A percentile compares a stretch with the other conserved stretches of the same genome.
phyloP scores from a whole-genome alignment of 2,113 vertebrate species.

The Tragelaphus imberbis region DNA sequence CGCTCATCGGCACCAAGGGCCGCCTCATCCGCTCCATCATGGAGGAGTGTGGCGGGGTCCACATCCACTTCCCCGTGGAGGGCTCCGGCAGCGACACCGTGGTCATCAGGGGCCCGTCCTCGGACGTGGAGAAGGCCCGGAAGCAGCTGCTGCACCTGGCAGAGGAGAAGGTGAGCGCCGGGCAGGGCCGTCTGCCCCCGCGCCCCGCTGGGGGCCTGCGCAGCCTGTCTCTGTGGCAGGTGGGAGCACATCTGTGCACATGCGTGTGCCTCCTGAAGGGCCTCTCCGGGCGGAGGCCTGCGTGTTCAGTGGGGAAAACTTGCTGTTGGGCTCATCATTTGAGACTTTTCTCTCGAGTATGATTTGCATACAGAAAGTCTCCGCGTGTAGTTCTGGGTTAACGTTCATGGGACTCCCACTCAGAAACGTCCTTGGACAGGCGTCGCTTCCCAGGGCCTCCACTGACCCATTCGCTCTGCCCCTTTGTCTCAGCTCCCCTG shows the following conservation, averaged over 20 bases:
- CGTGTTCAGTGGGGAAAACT: rapidly evolving
- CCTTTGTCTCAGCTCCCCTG: rapidly evolving
- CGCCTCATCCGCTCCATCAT: constrained; percentile 98
- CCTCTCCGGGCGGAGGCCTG: rapidly evolving
- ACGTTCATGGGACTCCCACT: neutral
- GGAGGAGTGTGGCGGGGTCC: constrained; percentile 98
- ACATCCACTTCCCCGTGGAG: constrained; percentile 98
- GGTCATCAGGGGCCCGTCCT: constrained; percentile 93
- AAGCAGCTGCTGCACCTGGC: constrained; percentile 95
- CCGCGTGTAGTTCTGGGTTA: neutral
- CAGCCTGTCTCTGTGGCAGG: too few relatives aligned
- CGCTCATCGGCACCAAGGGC: constrained; percentile 96
- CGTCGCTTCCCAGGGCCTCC: neutral
- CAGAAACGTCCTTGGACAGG: too few relatives aligned
- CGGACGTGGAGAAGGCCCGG: constrained; percentile 96
- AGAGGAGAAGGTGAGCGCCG: constrained; percentile 92
- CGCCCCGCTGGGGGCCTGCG: rapidly evolving
- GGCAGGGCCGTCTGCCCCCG: rapidly evolving
- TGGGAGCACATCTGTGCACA: rapidly evolving
- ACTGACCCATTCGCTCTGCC: rapidly evolving
- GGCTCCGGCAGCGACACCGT: constrained; percentile 97
- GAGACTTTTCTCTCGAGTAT: neutral
- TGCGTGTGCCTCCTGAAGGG: neutral
- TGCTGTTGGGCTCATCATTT: too few relatives aligned
- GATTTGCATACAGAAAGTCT: neutral